Percentiles rank a stretch among this genome's conserved stretches.
phyloP scores from a whole-genome alignment of 2,113 vertebrate species.

The Harpagus bidentatus region DNA sequence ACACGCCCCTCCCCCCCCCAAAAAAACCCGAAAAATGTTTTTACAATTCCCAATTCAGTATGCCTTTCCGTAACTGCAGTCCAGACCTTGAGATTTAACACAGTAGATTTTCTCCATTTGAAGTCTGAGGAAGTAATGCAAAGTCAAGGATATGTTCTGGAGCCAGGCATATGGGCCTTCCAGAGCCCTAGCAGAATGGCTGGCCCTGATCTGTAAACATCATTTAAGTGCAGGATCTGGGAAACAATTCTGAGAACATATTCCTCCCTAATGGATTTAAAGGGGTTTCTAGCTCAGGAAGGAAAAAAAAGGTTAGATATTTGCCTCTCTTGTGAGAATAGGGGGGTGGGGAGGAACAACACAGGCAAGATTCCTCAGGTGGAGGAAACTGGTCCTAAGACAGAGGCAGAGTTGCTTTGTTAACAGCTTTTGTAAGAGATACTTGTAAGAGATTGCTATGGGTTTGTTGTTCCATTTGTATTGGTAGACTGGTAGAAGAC shows the following conservation, averaged over 20 bases:
- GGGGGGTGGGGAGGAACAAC: fast-evolving
- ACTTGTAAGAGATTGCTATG: not conserved
- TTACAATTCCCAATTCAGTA: not conserved
- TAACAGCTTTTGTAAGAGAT: not conserved
- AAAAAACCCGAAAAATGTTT: not conserved
- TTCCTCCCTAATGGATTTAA: not conserved
- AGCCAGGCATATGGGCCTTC: not conserved
- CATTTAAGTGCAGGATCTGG: not conserved
- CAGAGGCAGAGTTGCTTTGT: not conserved
- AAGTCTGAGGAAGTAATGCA: not conserved
- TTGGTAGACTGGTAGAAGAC: not conserved
- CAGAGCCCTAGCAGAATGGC: not conserved
- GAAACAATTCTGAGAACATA: not conserved
- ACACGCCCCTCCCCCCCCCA: no score
- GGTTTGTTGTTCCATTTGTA: not conserved
- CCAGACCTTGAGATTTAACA: not conserved
- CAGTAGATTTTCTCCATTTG: not conserved
- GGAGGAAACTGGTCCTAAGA: not conserved
- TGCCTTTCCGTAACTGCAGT: not conserved
- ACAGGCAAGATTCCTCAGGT: not conserved
- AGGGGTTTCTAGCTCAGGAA: not conserved
- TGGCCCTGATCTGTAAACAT: not conserved
- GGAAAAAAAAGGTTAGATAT: not conserved
- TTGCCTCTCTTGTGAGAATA: not conserved
- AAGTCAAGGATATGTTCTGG: not conserved